These are phyloP conservation scores for Balaeniceps rex DNA, from an alignment of 2,113 vertebrate species.

Conservation along the genomic window DNA sequence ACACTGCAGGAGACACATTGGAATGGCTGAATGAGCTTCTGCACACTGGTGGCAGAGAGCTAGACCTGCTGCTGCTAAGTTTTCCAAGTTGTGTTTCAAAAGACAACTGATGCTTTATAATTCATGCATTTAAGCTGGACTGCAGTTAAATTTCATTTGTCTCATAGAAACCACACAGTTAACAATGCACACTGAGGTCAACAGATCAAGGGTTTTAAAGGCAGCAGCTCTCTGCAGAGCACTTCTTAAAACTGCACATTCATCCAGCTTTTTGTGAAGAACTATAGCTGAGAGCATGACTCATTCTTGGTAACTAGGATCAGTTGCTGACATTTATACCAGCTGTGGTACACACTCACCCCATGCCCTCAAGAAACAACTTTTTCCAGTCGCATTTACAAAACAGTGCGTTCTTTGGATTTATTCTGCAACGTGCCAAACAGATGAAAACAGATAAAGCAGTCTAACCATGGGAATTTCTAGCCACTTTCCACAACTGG, in stretches of 20 bases:
- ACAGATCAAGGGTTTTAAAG: neutral
- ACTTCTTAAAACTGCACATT: slow-evolving; percentile 1
- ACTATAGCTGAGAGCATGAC: neutral
- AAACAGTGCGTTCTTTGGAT: neutral
- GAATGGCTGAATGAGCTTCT: neutral
- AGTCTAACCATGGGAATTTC: neutral
- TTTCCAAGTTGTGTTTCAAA: neutral
- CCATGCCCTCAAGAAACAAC: slow-evolving; percentile 31
- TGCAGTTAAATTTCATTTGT: neutral
- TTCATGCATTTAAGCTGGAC: neutral
- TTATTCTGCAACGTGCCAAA: neutral
- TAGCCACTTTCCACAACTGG: neutral
- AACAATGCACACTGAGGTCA: neutral
- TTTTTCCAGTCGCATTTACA: neutral
- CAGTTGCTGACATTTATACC: slow-evolving; percentile 30
- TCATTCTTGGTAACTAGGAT: neutral
- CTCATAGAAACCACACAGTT: neutral
- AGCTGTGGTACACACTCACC: neutral
- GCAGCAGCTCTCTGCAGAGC: neutral
- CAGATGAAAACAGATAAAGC: neutral
- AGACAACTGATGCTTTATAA: neutral
- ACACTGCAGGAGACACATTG: slow-evolving; percentile 77
- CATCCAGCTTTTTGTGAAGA: neutral
- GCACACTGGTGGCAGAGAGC: accelerated
- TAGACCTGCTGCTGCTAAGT: neutral